Percentiles rank a stretch among this genome's conserved stretches.
Evolutionary conservation across 2,113 vertebrate species (phyloP).

Genomic region (Callaeas wilsoni): DNA sequence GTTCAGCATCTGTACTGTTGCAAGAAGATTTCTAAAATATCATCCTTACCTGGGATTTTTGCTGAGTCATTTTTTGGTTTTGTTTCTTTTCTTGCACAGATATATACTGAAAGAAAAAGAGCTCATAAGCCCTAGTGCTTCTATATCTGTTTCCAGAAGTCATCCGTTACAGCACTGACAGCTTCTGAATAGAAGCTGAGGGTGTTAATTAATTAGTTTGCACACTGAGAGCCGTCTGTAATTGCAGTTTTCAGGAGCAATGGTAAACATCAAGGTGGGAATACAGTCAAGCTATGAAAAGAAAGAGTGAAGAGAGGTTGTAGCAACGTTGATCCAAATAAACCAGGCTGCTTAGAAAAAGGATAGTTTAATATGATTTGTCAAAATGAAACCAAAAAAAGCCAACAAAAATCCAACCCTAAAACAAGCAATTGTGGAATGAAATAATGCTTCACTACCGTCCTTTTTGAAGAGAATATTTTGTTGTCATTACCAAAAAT

Average conservation of each 20-base stretch:
- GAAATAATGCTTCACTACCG: neutral
- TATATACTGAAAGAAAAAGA: neutral
- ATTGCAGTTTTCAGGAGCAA: neutral
- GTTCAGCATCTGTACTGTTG: neutral
- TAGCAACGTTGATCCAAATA: neutral
- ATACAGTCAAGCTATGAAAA: neutral
- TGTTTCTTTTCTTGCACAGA: neutral
- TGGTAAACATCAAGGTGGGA: neutral
- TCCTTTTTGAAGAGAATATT: neutral
- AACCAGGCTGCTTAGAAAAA: neutral
- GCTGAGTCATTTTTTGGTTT: too few species aligned
- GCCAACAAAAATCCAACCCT: neutral
- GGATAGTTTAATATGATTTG: neutral
- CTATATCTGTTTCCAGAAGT: neutral
- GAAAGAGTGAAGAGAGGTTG: neutral
- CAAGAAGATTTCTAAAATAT: neutral
- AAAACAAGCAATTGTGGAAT: neutral
- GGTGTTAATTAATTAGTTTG: slow-evolving; percentile 14
- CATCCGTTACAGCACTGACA: neutral
- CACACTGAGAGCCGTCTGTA: neutral
- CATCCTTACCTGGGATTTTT: neutral
- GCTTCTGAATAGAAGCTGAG: neutral
- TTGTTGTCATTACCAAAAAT: slow-evolving; percentile 7
- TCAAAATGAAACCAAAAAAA: neutral
- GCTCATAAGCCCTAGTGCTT: neutral